Conservation (phyloP, 2,797 vertebrate species). For the Gambusia yucatana region DNA sequence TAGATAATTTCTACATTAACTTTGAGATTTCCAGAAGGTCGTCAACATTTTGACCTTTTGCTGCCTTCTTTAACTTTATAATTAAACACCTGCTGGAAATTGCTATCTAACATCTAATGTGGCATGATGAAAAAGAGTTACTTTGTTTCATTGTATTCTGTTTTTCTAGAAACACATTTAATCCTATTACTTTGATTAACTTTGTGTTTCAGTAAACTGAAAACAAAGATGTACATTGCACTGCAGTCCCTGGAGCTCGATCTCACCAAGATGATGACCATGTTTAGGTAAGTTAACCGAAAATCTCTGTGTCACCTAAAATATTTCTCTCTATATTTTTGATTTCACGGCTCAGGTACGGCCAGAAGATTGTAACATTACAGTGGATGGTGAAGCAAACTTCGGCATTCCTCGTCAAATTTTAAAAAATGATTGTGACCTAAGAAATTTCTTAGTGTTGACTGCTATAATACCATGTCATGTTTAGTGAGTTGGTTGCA, state of each 20-base stretch:
- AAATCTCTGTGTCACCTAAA: background rate
- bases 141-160: background rate
- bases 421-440: background rate
- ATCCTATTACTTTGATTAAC: background rate
- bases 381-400: background rate
- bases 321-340: background rate
- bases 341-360: background rate
- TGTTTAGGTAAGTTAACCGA: conserved; percentile 89
- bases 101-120: background rate
- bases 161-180: background rate
- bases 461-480: background rate
- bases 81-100: no score
- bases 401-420: background rate
- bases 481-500: background rate
- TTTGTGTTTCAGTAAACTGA: conserved; percentile 87
- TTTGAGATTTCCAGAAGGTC: background rate
- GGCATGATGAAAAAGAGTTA: background rate
- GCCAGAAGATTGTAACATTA: background rate
- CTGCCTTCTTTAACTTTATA: no score
- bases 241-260: conserved; percentile 97
- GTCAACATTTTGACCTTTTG: background rate
- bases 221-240: conserved; percentile 98
- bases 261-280: conserved; percentile 98
- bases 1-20: background rate
- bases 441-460: background rate